Percentiles rank a stretch among this genome's conserved stretches.
phyloP scores from a whole-genome alignment of 2,888 invertebrate species.

The Allolobophora icterica region DNA sequence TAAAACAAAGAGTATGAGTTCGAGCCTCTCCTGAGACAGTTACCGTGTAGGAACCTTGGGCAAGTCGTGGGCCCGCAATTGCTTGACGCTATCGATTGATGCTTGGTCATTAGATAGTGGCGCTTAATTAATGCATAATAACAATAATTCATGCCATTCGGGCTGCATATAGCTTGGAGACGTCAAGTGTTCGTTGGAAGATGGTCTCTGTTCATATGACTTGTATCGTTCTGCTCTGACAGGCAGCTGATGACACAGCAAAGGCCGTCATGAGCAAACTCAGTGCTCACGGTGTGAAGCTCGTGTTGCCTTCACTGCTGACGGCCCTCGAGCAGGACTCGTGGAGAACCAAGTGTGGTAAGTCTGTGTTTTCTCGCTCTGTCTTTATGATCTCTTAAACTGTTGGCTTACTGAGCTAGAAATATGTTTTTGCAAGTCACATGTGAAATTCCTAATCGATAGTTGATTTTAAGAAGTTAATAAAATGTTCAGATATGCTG shows the following conservation, averaged over 20 bases:
- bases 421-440: slow-evolving; percentile 20
- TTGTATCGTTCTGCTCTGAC: neutral
- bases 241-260: slow-evolving; percentile 95
- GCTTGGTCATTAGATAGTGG: no score
- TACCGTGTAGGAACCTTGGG: no score
- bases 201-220: neutral
- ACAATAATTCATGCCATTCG: no score
- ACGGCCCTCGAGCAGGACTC: slow-evolving; percentile 95
- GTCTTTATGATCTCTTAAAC: neutral
- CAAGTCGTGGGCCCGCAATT: no score
- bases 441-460: no score
- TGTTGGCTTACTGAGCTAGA: neutral
- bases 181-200: no score
- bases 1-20: no score
- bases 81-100: no score
- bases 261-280: slow-evolving; percentile 89
- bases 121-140: no score
- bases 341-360: slow-evolving; percentile 81
- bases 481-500: neutral
- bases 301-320: slow-evolving; percentile 90
- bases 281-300: slow-evolving; percentile 94
- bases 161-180: no score
- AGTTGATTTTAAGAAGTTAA: neutral
- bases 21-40: no score
- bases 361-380: neutral